Evolutionary conservation across 2,113 vertebrate genomes (phyloP).

Genomic region (Hyperoodon ampullatus): DNA sequence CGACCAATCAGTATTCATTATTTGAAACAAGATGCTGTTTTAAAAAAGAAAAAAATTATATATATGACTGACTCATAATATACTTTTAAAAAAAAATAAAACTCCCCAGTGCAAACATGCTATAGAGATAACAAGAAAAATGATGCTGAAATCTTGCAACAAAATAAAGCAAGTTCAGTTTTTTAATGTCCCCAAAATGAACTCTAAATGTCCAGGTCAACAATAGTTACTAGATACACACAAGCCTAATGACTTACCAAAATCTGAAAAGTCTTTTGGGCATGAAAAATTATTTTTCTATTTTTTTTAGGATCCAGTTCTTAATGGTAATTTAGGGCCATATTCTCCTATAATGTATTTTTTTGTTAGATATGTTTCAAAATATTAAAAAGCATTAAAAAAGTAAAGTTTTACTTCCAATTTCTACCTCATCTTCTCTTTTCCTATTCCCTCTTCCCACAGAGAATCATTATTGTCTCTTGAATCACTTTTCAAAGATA

Average conservation of each 20-base stretch:
- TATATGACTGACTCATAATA: not conserved
- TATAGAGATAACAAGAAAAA: conserved; percentile 16
- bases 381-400: conserved; percentile 1
- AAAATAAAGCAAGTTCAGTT: not conserved
- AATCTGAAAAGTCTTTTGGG: not conserved
- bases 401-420: not conserved
- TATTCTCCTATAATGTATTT: not conserved
- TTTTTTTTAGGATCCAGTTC: not conserved
- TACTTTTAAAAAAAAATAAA: not conserved
- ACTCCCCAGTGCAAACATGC: not conserved
- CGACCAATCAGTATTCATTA: conserved; percentile 30
- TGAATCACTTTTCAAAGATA: not conserved
- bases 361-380: conserved; percentile 5
- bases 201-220: not conserved
- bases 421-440: not conserved
- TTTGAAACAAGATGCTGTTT: conserved; percentile 70
- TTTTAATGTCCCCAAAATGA: not conserved
- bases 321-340: not conserved
- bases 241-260: not conserved
- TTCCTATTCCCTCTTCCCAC: not conserved
- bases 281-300: not conserved
- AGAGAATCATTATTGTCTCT: not conserved
- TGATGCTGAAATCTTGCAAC: not conserved
- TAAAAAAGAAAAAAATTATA: conserved; percentile 68
- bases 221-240: not conserved